Conservation (phyloP, 2,888 invertebrate species). For the Yponomeuta evonymella region DNA sequence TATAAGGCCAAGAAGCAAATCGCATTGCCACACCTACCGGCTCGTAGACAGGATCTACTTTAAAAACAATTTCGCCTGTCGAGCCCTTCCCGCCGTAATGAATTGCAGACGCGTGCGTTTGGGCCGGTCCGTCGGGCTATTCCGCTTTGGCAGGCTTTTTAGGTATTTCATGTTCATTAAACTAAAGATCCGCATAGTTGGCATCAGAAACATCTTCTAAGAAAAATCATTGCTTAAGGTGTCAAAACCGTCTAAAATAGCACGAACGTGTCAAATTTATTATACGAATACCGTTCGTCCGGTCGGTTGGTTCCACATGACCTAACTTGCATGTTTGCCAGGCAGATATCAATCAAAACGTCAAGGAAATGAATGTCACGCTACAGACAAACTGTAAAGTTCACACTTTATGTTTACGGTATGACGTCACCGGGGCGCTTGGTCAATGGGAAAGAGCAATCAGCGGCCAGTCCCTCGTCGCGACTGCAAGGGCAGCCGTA, state of each 20-base stretch:
- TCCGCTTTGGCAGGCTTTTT: neutral
- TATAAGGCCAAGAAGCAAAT: conserved; percentile 48
- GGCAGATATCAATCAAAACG: too few relatives aligned
- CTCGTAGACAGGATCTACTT: conserved; percentile 57
- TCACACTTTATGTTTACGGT: neutral
- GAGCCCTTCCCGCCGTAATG: conserved; percentile 47
- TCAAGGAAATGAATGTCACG: neutral
- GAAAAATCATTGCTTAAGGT: too few relatives aligned
- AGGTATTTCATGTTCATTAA: too few relatives aligned
- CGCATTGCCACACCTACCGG: conserved; percentile 45
- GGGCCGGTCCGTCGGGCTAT: conserved; percentile 2
- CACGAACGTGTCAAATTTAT: too few relatives aligned
- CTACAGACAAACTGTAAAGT: neutral
- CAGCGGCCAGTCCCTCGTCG: conserved; percentile 46
- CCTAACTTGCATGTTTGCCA: too few relatives aligned
- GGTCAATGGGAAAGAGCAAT: conserved; percentile 1
- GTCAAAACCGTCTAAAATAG: too few relatives aligned
- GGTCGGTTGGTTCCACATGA: too few relatives aligned
- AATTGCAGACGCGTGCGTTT: conserved; percentile 56
- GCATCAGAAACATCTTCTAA: too few relatives aligned
- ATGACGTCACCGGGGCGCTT: neutral
- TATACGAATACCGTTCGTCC: too few relatives aligned
- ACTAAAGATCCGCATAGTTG: too few relatives aligned
- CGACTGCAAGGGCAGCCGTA: conserved; percentile 27
- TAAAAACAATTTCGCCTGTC: conserved; percentile 64